phyloP scores from a whole-genome alignment of 2,113 vertebrate genomes.

The Grus americana region DNA sequence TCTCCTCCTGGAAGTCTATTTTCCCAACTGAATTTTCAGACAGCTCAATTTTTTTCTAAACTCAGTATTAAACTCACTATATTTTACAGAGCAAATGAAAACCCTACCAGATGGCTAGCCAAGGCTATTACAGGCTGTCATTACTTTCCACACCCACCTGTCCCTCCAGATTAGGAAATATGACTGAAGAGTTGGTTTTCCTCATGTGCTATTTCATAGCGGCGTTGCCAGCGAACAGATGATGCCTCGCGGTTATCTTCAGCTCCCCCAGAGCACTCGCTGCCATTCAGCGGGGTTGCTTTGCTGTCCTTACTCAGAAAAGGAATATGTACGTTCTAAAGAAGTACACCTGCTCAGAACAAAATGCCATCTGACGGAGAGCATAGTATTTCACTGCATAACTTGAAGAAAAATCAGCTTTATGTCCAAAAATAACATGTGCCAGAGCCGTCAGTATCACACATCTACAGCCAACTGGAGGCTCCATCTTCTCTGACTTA shows the following conservation, averaged over 20 bases:
- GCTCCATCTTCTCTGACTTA: neutral
- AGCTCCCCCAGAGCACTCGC: neutral
- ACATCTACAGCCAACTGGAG: neutral
- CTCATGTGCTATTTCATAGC: neutral
- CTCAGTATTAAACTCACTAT: neutral
- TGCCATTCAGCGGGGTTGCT: neutral
- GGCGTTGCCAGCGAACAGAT: neutral
- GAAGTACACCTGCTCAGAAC: neutral
- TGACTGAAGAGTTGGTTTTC: constrained; percentile 4
- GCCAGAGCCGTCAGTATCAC: rapidly evolving
- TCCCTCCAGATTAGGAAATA: constrained; percentile 42
- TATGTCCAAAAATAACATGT: rapidly evolving
- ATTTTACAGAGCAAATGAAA: constrained; percentile 10
- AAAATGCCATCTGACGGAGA: neutral
- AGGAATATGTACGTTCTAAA: neutral
- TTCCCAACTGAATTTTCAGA: neutral
- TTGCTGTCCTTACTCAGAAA: neutral
- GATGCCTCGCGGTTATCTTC: neutral
- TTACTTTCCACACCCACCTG: constrained; percentile 33
- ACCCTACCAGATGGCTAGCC: constrained; percentile 37
- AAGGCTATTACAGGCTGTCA: constrained; percentile 25
- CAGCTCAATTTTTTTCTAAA: neutral
- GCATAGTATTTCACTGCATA: rapidly evolving
- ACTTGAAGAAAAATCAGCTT: neutral
- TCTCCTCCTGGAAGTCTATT: neutral